Conservation (phyloP, 2,888 invertebrate species). For the Bugula neritina region DNA sequence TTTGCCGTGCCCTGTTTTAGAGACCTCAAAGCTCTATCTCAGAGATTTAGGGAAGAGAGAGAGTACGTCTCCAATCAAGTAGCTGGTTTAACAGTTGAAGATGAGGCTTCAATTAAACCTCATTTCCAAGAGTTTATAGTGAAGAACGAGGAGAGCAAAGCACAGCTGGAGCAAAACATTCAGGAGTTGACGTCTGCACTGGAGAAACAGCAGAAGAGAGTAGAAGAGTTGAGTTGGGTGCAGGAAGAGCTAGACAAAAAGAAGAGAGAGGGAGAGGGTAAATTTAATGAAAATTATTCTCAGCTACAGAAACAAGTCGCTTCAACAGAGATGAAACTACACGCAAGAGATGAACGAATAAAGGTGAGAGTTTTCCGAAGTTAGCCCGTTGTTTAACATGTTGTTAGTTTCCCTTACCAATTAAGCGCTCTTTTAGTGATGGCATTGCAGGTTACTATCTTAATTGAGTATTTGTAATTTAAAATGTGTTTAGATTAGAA, state of each 20-base stretch:
- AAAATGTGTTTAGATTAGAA: too few relatives aligned
- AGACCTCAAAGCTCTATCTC: background rate
- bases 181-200: background rate
- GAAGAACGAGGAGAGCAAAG: constrained; percentile 7
- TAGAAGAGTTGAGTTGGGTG: constrained; percentile 6
- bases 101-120: background rate
- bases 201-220: background rate
- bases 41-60: constrained; percentile 22
- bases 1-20: too few relatives aligned
- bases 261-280: background rate
- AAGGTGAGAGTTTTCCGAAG: background rate
- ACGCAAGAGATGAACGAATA: constrained; percentile 3
- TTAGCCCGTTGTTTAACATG: too few relatives aligned
- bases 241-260: constrained; percentile 5
- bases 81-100: background rate
- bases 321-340: background rate
- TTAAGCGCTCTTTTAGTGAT: too few relatives aligned
- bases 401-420: too few relatives aligned
- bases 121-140: constrained; percentile 18
- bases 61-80: constrained; percentile 12
- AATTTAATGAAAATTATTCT: background rate
- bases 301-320: constrained; percentile 2
- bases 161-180: background rate
- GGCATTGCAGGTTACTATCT: too few relatives aligned
- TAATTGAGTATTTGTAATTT: too few relatives aligned